Conservation (phyloP, 1,140 invertebrate genomes). For the Formica exsecta region DNA sequence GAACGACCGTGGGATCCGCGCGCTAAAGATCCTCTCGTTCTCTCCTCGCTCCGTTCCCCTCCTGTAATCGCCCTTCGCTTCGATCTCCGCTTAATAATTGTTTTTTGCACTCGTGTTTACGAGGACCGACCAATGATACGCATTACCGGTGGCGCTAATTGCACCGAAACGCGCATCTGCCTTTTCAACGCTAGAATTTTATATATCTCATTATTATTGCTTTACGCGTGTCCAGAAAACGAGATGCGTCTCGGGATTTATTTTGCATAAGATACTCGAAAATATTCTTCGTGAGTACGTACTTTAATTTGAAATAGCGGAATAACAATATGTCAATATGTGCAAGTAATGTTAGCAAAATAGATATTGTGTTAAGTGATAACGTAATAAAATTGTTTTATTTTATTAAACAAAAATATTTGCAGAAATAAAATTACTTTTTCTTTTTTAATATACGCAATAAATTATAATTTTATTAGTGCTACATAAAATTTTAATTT, state of each 20-base stretch:
- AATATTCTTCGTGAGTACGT: too few relatives aligned
- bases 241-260: background rate
- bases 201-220: background rate
- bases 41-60: conserved; percentile 30
- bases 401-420: background rate
- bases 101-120: conserved; percentile 73
- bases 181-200: conserved; percentile 8
- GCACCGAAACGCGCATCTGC: conserved; percentile 38
- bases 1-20: conserved; percentile 66
- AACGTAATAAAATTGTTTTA: too few relatives aligned
- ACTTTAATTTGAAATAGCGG: too few relatives aligned
- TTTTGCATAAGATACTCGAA: background rate
- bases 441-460: background rate
- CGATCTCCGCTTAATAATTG: conserved; percentile 75
- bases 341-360: too few relatives aligned
- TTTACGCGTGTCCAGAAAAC: background rate
- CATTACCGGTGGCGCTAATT: conserved; percentile 71
- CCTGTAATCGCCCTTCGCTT: conserved; percentile 59
- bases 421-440: background rate
- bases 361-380: too few relatives aligned
- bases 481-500: background rate
- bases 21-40: conserved; percentile 64
- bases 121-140: conserved; percentile 74
- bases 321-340: too few relatives aligned
- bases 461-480: background rate